Conservation (phyloP, 2,888 invertebrate genomes). For the Yponomeuta malinellus region DNA sequence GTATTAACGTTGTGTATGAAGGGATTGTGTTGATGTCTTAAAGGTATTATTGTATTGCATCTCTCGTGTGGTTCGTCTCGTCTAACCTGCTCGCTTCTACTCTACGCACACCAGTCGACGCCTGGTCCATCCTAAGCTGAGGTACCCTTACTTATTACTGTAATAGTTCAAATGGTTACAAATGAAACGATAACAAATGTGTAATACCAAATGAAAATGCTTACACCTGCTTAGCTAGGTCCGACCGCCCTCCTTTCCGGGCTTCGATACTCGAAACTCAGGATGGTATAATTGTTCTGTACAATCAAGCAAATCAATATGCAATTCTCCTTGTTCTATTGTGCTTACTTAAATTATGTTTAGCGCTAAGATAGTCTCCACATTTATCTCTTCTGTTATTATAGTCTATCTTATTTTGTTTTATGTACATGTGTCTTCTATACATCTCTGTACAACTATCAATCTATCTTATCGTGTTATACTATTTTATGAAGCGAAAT, state of each 20-base stretch:
- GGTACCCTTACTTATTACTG: conserved; percentile 66
- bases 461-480: conserved; percentile 64
- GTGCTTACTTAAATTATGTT: conserved; percentile 63
- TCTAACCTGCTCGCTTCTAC: conserved; percentile 56
- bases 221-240: conserved; percentile 72
- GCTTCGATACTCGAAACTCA: conserved; percentile 47
- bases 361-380: conserved; percentile 69
- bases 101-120: conserved; percentile 72
- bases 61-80: conserved; percentile 37
- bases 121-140: conserved; percentile 75
- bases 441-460: conserved; percentile 65
- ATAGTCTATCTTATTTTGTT: conserved; percentile 54
- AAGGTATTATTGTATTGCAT: conserved; percentile 55
- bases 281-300: conserved; percentile 58
- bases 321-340: conserved; percentile 56
- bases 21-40: conserved; percentile 64
- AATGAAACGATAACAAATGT: conserved; percentile 73
- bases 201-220: conserved; percentile 71
- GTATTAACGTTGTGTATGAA: conserved; percentile 51
- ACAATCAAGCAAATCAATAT: conserved; percentile 65
- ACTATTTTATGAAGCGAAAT: conserved; percentile 62
- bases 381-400: conserved; percentile 59
- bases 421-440: conserved; percentile 63
- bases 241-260: conserved; percentile 60
- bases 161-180: conserved; percentile 73